Conservation (phyloP, 2,888 invertebrate species). For the Patella ulyssiponensis region DNA sequence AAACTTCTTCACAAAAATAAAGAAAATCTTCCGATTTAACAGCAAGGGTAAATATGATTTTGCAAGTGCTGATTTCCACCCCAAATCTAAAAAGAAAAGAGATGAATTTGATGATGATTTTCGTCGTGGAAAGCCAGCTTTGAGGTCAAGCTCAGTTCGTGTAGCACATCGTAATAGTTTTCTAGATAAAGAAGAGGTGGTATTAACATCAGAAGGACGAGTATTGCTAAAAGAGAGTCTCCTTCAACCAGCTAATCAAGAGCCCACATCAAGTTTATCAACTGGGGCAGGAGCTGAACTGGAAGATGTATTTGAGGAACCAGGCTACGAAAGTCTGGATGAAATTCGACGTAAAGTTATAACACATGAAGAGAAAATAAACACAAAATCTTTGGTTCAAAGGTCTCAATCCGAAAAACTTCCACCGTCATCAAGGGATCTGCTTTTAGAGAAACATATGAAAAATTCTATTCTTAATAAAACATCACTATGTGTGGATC, state of each 20-base stretch:
- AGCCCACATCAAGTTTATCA: background rate
- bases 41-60: conserved; percentile 45
- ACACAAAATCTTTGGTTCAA: conserved; percentile 10
- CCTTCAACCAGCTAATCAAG: background rate
- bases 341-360: conserved; percentile 43
- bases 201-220: conserved; percentile 34
- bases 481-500: background rate
- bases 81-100: conserved; percentile 20
- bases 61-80: conserved; percentile 21
- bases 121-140: conserved; percentile 13
- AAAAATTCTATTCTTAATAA: conserved; percentile 11
- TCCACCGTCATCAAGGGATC: background rate
- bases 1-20: conserved; percentile 45
- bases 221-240: background rate
- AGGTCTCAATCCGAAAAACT: background rate
- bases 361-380: conserved; percentile 18
- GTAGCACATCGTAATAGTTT: conserved; percentile 24
- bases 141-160: conserved; percentile 15
- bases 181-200: conserved; percentile 41
- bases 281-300: conserved; percentile 19
- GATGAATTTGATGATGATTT: conserved; percentile 14
- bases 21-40: conserved; percentile 40
- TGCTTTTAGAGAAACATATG: background rate
- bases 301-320: conserved; percentile 27
- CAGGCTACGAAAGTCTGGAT: conserved; percentile 54